phyloP scores from a whole-genome alignment of 2,797 vertebrate genomes.

The Podarcis lilfordi region DNA sequence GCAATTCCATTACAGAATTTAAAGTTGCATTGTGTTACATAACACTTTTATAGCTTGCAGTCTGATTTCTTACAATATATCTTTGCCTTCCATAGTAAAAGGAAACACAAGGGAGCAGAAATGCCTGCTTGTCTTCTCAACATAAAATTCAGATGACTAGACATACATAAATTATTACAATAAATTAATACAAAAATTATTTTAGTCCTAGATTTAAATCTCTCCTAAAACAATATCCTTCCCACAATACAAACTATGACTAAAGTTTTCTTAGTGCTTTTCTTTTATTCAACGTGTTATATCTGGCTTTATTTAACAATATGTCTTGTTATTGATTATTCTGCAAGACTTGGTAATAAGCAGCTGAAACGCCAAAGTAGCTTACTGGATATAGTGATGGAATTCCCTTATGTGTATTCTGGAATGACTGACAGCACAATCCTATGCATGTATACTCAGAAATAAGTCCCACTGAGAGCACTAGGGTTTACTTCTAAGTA shows the following conservation, averaged over 20 bases:
- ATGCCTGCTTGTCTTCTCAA: not conserved
- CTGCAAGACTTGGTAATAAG: conserved; percentile 4
- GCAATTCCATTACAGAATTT: conserved; percentile 8
- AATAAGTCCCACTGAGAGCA: no score
- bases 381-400: conserved; percentile 1
- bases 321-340: conserved; percentile 44
- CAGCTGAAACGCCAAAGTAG: conserved; percentile 25
- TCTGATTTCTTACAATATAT: not conserved
- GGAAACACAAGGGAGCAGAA: not conserved
- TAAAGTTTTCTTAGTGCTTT: not conserved
- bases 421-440: not conserved
- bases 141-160: not conserved
- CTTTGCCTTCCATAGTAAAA: not conserved
- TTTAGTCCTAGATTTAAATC: not conserved
- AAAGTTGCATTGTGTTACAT: not conserved
- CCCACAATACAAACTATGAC: not conserved
- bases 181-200: not conserved
- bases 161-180: not conserved
- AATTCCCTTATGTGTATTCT: conserved; percentile 16
- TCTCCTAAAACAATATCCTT: not conserved
- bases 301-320: conserved; percentile 43
- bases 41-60: conserved; percentile 1
- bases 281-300: conserved; percentile 20
- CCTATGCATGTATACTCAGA: no score
- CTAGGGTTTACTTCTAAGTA: no score